A percentile compares a stretch with the other conserved stretches of the same genome.
Conservation (phyloP, 2,888 invertebrate species). For the Pseudanteris insignis region DNA sequence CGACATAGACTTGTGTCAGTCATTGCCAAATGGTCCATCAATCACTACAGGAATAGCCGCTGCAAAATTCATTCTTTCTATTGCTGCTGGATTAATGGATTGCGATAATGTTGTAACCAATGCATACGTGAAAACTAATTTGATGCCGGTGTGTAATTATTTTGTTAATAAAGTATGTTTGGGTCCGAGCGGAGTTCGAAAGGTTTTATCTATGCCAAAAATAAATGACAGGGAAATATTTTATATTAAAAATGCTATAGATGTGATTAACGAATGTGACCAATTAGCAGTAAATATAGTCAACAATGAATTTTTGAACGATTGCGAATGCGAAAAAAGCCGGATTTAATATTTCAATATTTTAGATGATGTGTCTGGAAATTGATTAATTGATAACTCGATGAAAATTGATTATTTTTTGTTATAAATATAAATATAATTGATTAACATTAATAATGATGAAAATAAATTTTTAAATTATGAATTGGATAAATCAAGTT, state of each 20-base stretch:
- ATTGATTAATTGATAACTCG: neutral
- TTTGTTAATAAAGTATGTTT: conserved; percentile 55
- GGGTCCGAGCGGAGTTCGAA: conserved; percentile 52
- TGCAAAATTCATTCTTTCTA: conserved; percentile 53
- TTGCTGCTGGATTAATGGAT: conserved; percentile 52
- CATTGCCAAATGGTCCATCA: conserved; percentile 43
- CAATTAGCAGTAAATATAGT: conserved; percentile 40
- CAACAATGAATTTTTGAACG: neutral
- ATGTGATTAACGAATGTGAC: conserved; percentile 52
- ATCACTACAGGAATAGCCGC: conserved; percentile 53
- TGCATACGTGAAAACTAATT: conserved; percentile 57
- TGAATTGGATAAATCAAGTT: too few relatives aligned
- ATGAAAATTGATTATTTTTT: too few relatives aligned
- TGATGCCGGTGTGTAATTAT: conserved; percentile 55
- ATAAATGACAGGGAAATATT: conserved; percentile 50
- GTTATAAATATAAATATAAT: too few relatives aligned
- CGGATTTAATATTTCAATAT: neutral
- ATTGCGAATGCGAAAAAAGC: neutral
- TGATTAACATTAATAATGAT: too few relatives aligned
- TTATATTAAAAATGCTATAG: conserved; percentile 52
- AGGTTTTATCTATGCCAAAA: conserved; percentile 56
- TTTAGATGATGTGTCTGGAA: too few relatives aligned
- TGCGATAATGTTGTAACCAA: conserved; percentile 48
- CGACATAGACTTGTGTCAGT: conserved; percentile 48
- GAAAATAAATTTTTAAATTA: too few relatives aligned